A percentile compares a stretch with the other conserved stretches of the same genome.
These are phyloP conservation scores for Thrips palmi DNA, from an alignment of 1,140 invertebrate species.

Conservation along the genomic window DNA sequence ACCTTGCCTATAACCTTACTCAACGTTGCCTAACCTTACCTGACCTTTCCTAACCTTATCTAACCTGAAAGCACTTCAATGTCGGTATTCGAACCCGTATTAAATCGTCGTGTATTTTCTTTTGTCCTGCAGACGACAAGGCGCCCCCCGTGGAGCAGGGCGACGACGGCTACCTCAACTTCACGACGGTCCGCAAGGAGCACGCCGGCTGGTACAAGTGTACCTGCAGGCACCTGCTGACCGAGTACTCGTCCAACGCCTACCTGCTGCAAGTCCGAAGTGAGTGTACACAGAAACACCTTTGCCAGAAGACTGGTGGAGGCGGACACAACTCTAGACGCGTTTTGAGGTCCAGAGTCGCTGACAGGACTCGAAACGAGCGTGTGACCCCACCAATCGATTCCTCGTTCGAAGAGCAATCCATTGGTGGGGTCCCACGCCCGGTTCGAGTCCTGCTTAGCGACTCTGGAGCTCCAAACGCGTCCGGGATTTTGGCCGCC, in stretches of 20 bases:
- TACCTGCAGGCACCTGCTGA: constrained; percentile 58
- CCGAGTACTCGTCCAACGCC: constrained; percentile 70
- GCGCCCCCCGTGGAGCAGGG: constrained; percentile 40
- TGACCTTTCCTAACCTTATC: constrained; percentile 1
- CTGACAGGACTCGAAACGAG: too few relatives aligned
- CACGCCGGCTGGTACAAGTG: constrained; percentile 84
- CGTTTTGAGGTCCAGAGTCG: too few relatives aligned
- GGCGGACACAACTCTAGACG: too few relatives aligned
- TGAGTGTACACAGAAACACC: constrained; percentile 35
- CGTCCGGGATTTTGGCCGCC: too few relatives aligned
- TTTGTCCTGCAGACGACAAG: constrained; percentile 32
- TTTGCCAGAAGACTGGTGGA: neutral
- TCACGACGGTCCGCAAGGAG: constrained; percentile 48
- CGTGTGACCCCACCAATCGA: too few relatives aligned
- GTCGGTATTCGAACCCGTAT: too few relatives aligned
- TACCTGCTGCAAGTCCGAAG: constrained; percentile 74
- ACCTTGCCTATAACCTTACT: neutral
- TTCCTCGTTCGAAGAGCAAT: too few relatives aligned
- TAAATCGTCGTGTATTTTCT: too few relatives aligned
- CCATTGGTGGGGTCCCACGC: too few relatives aligned
- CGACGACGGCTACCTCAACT: constrained; percentile 61
- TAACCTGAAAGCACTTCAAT: too few relatives aligned
- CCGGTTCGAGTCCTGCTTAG: too few relatives aligned
- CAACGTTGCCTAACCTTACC: neutral
- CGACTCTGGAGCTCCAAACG: too few relatives aligned